Conservation (phyloP, 2,888 invertebrate genomes). For the Steinernema carpocapsae region DNA sequence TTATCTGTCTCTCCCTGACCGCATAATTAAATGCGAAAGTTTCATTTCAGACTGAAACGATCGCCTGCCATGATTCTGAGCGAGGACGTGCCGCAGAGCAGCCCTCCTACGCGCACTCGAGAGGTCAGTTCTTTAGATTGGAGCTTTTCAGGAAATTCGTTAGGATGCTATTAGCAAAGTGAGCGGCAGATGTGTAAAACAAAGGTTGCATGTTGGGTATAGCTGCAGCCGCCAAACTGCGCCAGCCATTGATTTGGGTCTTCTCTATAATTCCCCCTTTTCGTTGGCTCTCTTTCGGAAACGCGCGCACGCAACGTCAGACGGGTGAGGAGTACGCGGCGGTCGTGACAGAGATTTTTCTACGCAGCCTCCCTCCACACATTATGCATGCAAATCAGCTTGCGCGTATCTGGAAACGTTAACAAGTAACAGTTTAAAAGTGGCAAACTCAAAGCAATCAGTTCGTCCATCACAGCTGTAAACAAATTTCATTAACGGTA, state of each 20-base stretch:
- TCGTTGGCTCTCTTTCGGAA: slow-evolving; percentile 1
- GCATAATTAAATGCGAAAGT: background rate
- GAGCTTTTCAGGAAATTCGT: too few species aligned
- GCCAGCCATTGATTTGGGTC: slow-evolving; percentile 27
- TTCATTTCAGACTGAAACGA: slow-evolving; percentile 61
- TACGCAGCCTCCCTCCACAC: slow-evolving; percentile 13
- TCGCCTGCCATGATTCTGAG: slow-evolving; percentile 69
- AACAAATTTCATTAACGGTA: background rate
- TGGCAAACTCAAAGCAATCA: too few species aligned
- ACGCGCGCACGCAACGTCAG: slow-evolving; percentile 3
- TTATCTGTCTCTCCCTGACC: background rate
- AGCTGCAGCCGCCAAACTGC: background rate
- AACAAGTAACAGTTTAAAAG: background rate
- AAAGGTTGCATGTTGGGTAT: background rate
- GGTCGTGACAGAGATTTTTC: background rate
- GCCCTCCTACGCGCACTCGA: background rate
- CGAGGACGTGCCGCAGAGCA: slow-evolving; percentile 20
- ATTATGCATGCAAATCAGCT: slow-evolving; percentile 27
- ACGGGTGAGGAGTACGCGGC: slow-evolving; percentile 7
- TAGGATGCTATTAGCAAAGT: background rate
- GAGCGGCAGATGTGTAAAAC: slow-evolving; percentile 12
- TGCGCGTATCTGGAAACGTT: slow-evolving; percentile 4
- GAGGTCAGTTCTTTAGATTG: slow-evolving; percentile 14
- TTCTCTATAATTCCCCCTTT: slow-evolving; percentile 14
- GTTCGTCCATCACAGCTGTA: background rate